These are phyloP conservation scores for Notoglanidium macrostoma DNA, from an alignment of 2,797 vertebrate genomes.

Conservation along the genomic window DNA sequence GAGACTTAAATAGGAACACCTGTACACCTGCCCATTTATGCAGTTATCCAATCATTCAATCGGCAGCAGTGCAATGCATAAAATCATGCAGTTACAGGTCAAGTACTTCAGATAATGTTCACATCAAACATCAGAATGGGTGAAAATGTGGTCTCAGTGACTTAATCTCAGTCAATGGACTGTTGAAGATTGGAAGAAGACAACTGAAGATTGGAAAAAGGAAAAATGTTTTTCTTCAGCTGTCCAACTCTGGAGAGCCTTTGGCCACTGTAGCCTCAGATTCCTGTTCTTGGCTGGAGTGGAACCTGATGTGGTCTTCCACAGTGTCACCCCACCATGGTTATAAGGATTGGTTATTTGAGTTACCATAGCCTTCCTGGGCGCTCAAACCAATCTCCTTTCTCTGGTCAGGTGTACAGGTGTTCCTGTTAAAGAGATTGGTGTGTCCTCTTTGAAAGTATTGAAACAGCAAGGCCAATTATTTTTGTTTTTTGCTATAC, in stretches of 20 bases:
- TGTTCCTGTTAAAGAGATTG: neutral
- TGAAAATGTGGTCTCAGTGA: neutral
- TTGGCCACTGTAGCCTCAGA: neutral
- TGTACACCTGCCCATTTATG: neutral
- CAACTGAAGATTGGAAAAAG: neutral
- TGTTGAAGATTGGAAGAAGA: neutral
- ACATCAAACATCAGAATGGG: neutral
- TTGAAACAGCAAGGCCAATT: neutral
- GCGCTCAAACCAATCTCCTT: neutral
- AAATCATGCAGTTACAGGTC: neutral
- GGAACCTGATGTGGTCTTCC: neutral
- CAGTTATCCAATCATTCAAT: neutral
- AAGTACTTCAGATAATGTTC: neutral
- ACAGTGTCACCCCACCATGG: neutral
- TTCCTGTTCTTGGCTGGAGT: neutral
- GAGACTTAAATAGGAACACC: neutral
- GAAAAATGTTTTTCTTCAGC: neutral
- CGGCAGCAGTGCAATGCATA: neutral
- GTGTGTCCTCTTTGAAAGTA: neutral
- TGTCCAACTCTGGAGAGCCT: neutral
- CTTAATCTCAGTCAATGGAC: neutral
- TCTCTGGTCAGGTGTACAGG: neutral
- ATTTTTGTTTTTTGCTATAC: neutral
- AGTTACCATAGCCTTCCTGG: neutral
- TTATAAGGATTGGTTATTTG: neutral